Percentiles rank a stretch among this genome's conserved stretches.
phyloP scores from a whole-genome alignment of 2,888 invertebrate genomes.

The Drosophila putrida region DNA sequence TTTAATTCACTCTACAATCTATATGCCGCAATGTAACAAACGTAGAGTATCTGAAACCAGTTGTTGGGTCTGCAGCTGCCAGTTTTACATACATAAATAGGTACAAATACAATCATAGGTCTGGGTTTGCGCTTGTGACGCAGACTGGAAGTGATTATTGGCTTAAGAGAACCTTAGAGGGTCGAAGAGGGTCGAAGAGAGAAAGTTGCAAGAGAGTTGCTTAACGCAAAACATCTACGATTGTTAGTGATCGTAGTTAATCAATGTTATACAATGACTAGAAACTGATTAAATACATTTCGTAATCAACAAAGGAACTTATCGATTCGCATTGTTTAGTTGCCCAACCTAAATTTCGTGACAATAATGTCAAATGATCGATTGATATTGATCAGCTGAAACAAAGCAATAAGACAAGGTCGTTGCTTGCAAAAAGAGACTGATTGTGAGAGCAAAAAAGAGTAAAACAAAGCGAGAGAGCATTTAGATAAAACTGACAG shows the following conservation, averaged over 20 bases:
- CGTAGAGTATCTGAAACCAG: constrained; percentile 70
- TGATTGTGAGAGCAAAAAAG: neutral
- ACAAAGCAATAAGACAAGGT: constrained; percentile 67
- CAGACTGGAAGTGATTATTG: constrained; percentile 43
- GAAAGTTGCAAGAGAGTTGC: constrained; percentile 56
- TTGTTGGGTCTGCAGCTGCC: constrained; percentile 75
- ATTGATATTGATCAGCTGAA: constrained; percentile 59
- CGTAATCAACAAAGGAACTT: constrained; percentile 49
- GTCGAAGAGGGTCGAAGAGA: constrained; percentile 41
- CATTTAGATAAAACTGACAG: constrained; percentile 31
- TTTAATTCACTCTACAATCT: neutral
- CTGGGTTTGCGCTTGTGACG: constrained; percentile 25
- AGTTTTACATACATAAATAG: constrained; percentile 45
- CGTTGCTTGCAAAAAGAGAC: constrained; percentile 49
- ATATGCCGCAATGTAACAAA: constrained; percentile 10
- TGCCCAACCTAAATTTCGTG: constrained; percentile 72
- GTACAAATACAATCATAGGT: constrained; percentile 27
- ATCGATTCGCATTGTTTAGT: constrained; percentile 43
- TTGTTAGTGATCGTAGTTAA: constrained; percentile 22
- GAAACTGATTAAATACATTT: constrained; percentile 49
- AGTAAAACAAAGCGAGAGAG: constrained; percentile 25
- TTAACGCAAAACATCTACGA: constrained; percentile 5
- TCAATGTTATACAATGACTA: constrained; percentile 45
- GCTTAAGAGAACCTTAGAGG: constrained; percentile 32
- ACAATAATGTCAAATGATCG: constrained; percentile 71